Conservation (phyloP, 1,140 invertebrate genomes). For the Caenorhabditis remanei region DNA sequence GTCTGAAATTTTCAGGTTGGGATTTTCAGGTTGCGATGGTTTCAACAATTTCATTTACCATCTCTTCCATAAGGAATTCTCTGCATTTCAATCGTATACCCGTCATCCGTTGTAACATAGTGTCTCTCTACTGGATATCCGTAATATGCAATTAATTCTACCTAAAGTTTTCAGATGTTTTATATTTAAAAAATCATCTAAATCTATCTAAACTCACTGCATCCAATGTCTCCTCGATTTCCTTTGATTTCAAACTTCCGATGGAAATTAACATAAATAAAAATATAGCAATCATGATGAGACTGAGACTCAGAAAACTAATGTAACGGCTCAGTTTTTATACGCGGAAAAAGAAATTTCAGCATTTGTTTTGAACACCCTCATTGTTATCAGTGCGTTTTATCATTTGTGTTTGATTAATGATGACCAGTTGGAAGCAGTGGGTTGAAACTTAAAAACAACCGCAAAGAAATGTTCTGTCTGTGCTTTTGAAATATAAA, state of each 20-base stretch:
- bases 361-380: conserved; percentile 15
- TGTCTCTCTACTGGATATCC: conserved; percentile 84
- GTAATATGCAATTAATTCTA: conserved; percentile 67
- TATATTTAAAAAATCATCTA: neutral
- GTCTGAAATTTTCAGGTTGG: neutral
- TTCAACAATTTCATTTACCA: conserved; percentile 75
- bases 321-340: neutral
- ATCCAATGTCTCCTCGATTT: conserved; percentile 29
- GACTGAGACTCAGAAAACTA: neutral
- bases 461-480: no score
- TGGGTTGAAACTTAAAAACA: no score
- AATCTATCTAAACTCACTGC: neutral
- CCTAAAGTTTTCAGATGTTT: conserved; percentile 36
- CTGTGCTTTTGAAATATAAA: no score
- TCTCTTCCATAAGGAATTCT: conserved; percentile 82
- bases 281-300: neutral
- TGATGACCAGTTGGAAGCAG: neutral
- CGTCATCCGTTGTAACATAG: conserved; percentile 83
- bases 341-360: neutral
- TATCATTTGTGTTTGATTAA: conserved; percentile 3
- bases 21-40: neutral
- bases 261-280: neutral
- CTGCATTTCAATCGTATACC: conserved; percentile 84
- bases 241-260: neutral
- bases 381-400: no score